Conservation (phyloP, 2,113 vertebrate species). For the Arvicanthis niloticus region DNA sequence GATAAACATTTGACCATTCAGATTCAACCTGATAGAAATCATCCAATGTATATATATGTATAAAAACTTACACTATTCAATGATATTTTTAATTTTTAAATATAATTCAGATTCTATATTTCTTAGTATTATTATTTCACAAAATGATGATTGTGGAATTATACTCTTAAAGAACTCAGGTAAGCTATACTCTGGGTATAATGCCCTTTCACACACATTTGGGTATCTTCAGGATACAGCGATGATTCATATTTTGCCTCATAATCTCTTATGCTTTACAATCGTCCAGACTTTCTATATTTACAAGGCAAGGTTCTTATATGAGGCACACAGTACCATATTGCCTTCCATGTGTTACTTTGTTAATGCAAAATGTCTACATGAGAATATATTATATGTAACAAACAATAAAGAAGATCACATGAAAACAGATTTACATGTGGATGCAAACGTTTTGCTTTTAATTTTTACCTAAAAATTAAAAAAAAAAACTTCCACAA, state of each 20-base stretch:
- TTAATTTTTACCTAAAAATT: neutral
- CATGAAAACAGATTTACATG: neutral
- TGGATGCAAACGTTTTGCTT: neutral
- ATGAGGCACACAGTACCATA: constrained; percentile 57
- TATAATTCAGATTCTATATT: constrained; percentile 55
- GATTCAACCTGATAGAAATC: neutral
- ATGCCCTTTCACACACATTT: constrained; percentile 36
- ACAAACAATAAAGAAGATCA: constrained; percentile 74
- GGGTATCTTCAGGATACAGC: constrained; percentile 47
- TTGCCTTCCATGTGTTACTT: constrained; percentile 70
- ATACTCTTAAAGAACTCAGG: constrained; percentile 53
- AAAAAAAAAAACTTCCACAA: neutral
- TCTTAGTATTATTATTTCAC: constrained; percentile 70
- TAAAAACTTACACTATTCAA: neutral
- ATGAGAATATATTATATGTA: constrained; percentile 64
- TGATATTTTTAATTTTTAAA: neutral
- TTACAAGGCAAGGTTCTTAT: constrained; percentile 55
- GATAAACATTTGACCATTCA: neutral
- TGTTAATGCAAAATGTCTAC: constrained; percentile 67
- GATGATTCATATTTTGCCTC: constrained; percentile 43
- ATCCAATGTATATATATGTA: neutral
- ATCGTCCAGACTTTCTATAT: constrained; percentile 54
- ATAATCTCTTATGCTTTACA: constrained; percentile 67
- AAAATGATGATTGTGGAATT: constrained; percentile 70
- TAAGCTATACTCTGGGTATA: neutral